A percentile compares a stretch with the other conserved stretches of the same genome.
phyloP scores from a whole-genome alignment of 2,797 vertebrate genomes.

The Anas bernieri region DNA sequence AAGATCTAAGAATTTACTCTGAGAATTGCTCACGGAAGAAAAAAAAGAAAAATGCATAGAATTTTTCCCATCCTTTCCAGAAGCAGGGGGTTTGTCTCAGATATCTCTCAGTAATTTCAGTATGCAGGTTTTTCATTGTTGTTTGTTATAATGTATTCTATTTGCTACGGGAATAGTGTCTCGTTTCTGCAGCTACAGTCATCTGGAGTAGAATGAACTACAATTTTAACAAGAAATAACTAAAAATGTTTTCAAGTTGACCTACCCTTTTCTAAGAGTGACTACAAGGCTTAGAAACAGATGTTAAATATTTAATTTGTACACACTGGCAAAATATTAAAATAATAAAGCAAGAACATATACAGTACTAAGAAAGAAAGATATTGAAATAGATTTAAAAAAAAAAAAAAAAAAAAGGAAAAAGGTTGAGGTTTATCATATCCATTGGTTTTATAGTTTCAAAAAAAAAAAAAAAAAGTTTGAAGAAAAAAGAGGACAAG shows the following conservation, averaged over 20 bases:
- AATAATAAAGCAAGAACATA: not conserved
- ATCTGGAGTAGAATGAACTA: not conserved
- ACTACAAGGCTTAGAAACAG: not conserved
- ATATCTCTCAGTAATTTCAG: not conserved
- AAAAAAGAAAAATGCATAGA: not conserved
- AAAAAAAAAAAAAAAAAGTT: not conserved
- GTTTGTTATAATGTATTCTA: not conserved
- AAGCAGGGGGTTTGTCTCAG: not conserved
- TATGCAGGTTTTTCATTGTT: not conserved
- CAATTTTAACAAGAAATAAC: not conserved
- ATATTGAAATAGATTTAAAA: not conserved
- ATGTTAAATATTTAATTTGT: not conserved
- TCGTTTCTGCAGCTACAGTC: not conserved
- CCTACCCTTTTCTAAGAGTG: not conserved
- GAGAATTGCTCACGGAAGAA: not conserved
- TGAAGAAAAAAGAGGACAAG: not conserved
- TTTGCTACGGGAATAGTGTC: not conserved
- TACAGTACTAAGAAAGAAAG: not conserved
- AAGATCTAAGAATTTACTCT: not conserved
- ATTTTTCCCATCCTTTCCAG: not conserved
- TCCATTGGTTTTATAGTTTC: not conserved
- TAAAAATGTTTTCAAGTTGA: not conserved
- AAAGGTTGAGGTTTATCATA: not conserved
- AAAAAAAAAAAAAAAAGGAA: not conserved
- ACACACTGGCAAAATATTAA: not conserved